phyloP scores from a whole-genome alignment of 2,888 invertebrate genomes.

The Chalcis sispes region DNA sequence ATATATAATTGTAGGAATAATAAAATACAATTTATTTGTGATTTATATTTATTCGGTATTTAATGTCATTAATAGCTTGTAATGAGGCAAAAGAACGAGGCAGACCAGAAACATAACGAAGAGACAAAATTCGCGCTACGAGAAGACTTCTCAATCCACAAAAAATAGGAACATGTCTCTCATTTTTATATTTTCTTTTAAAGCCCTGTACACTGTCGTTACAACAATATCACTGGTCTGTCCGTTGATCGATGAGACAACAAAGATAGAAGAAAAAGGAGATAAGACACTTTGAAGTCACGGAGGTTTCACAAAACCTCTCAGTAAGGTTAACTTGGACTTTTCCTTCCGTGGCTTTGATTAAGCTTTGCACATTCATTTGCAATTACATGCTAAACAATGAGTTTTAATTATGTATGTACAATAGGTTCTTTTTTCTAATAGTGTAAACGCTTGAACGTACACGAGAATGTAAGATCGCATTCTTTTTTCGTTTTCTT shows the following conservation, averaged over 20 bases:
- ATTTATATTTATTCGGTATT: conserved; percentile 70
- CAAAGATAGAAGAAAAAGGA: conserved; percentile 66
- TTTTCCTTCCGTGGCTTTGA: conserved; percentile 68
- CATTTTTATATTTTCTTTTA: conserved; percentile 46
- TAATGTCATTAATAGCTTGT: conserved; percentile 69
- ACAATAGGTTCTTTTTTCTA: conserved; percentile 53
- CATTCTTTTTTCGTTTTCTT: conserved; percentile 46
- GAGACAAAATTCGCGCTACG: conserved; percentile 53
- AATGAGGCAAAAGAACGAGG: conserved; percentile 68
- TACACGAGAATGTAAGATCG: conserved; percentile 45
- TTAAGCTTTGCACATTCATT: conserved; percentile 62
- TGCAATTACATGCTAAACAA: conserved; percentile 59
- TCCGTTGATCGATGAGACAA: conserved; percentile 65
- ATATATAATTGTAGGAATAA: conserved; percentile 48
- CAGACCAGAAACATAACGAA: conserved; percentile 65
- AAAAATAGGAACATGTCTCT: conserved; percentile 59
- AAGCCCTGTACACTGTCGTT: conserved; percentile 52
- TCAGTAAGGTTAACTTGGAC: conserved; percentile 61
- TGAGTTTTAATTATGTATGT: conserved; percentile 56
- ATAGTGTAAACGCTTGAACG: conserved; percentile 52
- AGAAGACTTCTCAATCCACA: conserved; percentile 54
- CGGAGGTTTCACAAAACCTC: conserved; percentile 63
- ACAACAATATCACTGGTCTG: conserved; percentile 64
- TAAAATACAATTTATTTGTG: conserved; percentile 62
- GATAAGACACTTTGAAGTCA: conserved; percentile 74